Base-by-base conservation (phyloP, 2,888 invertebrate species). In the Metallyticus violacea region DNA sequence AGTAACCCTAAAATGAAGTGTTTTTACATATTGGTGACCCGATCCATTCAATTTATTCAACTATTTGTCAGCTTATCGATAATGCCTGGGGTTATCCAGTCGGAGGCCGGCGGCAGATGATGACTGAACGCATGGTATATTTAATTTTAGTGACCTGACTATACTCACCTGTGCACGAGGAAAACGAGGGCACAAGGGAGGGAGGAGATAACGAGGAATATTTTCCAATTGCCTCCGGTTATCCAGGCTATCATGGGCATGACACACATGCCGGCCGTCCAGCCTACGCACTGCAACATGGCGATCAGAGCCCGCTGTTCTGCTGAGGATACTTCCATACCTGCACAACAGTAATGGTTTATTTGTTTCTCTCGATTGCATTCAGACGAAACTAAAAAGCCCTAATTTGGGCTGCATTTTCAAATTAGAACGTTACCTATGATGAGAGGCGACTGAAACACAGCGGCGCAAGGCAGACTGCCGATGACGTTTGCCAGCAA, bases 181-280 rank as follows among this genome's bases (percentile, higher is more conserved):
- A 85, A 62, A 89, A 92, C 92, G 40, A 92, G 30, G 27, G 91
- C 90, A 27, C 92, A 90, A 79, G 93, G 93, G 85, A 92, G 77
- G 15, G 93, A 92, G 30, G 93, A 92, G n/a, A 92, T 89, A 89
- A 93, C 90, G 90, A 93, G 91, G 89, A 93, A 93, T 82, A 91
- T 90, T 80, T 91, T 90, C 93, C 93, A 93, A 89, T 93, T 91
- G 87, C 92, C 91, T 3, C 83, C 83, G 27, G 92, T 89, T 88
- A 91, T 90, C 93, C 93, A 94, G 90, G 91, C 93, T 7, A 93
- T 90, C 87, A 93, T 88, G 0, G 94, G 93, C 91, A 93, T 91
- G 87, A 92, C 40, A 79, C 93, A 91, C 30, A 93, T 91, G 27
- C 93, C 93, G 26, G 92, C 85, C 26, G 93, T 93, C 93, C 93